Conservation (phyloP, 2,797 vertebrate species). For the Streptopelia turtur region DNA sequence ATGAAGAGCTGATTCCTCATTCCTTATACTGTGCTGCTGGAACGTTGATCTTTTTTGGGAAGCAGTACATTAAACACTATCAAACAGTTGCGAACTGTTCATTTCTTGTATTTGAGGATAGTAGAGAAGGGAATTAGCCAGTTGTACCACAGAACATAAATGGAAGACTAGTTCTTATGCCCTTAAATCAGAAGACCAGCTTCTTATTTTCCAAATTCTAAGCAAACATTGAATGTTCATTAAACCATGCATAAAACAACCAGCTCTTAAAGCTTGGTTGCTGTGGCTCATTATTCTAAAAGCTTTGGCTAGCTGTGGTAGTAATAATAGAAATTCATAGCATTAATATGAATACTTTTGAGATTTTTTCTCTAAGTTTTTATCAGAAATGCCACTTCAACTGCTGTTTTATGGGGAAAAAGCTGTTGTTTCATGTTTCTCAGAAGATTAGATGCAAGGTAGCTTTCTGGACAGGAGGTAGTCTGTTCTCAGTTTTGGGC, state of each 20-base stretch:
- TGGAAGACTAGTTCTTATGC: background rate
- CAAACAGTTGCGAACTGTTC: background rate
- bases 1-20: background rate
- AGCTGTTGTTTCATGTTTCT: background rate
- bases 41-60: background rate
- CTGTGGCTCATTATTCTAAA: background rate
- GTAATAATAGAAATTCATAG: background rate
- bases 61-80: background rate
- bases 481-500: background rate
- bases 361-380: background rate
- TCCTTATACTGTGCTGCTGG: slow-evolving; percentile 17
- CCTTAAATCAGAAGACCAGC: background rate
- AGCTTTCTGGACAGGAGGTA: background rate
- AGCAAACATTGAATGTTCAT: background rate
- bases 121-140: background rate
- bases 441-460: background rate
- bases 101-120: background rate
- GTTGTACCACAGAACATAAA: background rate
- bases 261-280: background rate
- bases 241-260: background rate
- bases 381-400: background rate
- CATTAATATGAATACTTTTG: background rate
- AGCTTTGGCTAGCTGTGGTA: background rate
- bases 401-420: background rate
- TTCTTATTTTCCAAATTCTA: background rate